Evolutionary conservation across 2,888 invertebrate genomes (phyloP), one percentile per base, ranked within the genome.

Genomic region (Catocala fraxini): DNA sequence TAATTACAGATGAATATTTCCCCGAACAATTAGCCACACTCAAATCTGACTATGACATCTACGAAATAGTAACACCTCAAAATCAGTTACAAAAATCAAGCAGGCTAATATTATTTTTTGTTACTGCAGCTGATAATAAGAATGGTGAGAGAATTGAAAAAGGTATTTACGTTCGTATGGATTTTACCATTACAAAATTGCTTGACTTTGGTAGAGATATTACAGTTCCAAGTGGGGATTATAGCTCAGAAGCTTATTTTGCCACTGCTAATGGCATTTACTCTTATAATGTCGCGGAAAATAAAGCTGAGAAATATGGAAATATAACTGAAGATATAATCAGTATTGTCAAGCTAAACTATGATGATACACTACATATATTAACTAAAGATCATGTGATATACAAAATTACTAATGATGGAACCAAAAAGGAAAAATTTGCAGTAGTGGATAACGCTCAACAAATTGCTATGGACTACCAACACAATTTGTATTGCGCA

Each of bases 151-250:
- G 12, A 53, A 33, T 33, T 35, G 42, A 43, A 5, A 54, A 54
- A 54, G 54, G 54, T 45, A n/a, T 54, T 34, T 45, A 54, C 11
- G n/a, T 54, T 13, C 43, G 34, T 6, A 46, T 35, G 35, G n/a
- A 46, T 46, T 34, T 45, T 13, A 45, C 34, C 33, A 11, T 54
- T 12, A 54, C 35, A 2, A 54, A 45, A 5, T 13, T 54, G 13
- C 54, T 54, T 46, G 54, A 54, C 6, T n/a, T 45, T 35, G 54
- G 54, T 35, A 54, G 45, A 12, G 54, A 54, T 15, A 13, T 34
- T 15, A 34, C 45, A 25, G 4, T 25, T 3, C 25, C 25, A 25
- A 25, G 25, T 25, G 25, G 25, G 1, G 25, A 4, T 25, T 3
- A 25, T 25, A 25, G 25, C 4, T 25, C 4, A 25, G 25, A 25